Evolutionary conservation across 2,888 invertebrate species (phyloP).

Genomic region (Acanthopleura granulata): DNA sequence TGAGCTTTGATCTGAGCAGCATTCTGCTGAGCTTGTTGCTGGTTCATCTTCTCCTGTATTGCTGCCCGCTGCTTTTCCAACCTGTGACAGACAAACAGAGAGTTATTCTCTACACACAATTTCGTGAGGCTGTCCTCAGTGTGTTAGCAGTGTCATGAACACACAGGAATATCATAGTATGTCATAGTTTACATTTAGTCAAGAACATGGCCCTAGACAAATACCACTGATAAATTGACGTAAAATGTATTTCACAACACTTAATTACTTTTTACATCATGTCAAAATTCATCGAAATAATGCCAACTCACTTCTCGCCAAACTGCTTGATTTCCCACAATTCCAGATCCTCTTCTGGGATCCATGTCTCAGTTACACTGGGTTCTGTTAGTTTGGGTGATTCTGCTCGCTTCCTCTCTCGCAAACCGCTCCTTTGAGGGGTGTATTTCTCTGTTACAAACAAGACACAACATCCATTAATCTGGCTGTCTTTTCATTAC

Average conservation of each 20-base stretch:
- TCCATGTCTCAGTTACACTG: constrained; percentile 95
- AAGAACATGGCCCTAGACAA: too few relatives aligned
- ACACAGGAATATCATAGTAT: too few relatives aligned
- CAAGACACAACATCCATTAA: too few relatives aligned
- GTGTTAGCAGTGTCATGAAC: too few relatives aligned
- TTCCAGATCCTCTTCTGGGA: constrained; percentile 94
- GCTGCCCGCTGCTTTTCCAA: constrained; percentile 68
- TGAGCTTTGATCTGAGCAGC: constrained; percentile 77
- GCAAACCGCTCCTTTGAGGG: constrained; percentile 87
- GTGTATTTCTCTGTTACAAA: constrained; percentile 82
- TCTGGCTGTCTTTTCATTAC: too few relatives aligned
- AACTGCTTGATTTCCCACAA: constrained; percentile 89
- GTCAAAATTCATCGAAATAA: neutral
- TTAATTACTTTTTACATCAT: too few relatives aligned
- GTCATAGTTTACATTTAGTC: too few relatives aligned
- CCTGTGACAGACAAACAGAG: constrained; percentile 33
- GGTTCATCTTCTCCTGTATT: constrained; percentile 67
- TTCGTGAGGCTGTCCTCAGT: too few relatives aligned
- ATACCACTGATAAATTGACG: too few relatives aligned
- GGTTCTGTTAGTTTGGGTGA: constrained; percentile 95
- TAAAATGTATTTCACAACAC: too few relatives aligned
- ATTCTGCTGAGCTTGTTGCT: constrained; percentile 43
- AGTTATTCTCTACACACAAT: too few relatives aligned
- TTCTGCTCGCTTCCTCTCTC: constrained; percentile 90
- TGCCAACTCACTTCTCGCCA: constrained; percentile 62